Conservation (phyloP, 2,797 vertebrate species). For the Scyliorhinus canicula region DNA sequence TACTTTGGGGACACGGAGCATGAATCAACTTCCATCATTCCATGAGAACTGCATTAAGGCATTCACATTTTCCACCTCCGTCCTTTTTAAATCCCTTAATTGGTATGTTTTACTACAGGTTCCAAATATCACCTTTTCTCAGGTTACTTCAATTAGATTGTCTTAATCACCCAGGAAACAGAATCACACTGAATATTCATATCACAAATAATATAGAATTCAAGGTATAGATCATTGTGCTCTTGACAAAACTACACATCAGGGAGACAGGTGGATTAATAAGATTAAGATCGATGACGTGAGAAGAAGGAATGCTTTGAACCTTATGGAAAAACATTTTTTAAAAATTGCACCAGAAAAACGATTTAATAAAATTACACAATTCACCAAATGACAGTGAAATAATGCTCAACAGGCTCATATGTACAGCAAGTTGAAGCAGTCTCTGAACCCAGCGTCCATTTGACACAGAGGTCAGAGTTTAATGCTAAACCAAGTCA, state of each 20-base stretch:
- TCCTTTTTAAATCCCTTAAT: slow-evolving; percentile 13
- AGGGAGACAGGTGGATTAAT: background rate
- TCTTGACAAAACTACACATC: background rate
- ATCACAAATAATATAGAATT: background rate
- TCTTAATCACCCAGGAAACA: background rate
- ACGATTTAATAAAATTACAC: background rate
- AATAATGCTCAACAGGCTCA: background rate
- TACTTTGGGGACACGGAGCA: background rate
- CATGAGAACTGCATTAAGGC: background rate
- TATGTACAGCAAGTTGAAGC: background rate
- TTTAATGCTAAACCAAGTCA: background rate
- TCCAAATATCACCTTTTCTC: background rate
- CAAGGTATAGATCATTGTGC: background rate
- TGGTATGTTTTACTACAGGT: background rate
- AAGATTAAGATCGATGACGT: background rate
- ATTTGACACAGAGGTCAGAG: background rate
- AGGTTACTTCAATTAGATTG: background rate
- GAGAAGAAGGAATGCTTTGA: background rate
- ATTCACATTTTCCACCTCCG: background rate
- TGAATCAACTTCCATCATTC: background rate
- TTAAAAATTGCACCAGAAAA: background rate
- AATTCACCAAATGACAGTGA: background rate
- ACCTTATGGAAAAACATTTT: background rate
- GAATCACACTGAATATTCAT: background rate
- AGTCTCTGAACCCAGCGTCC: background rate